These are phyloP conservation scores for Oscheius sp. DNA, from an alignment of 2,888 invertebrate genomes.

Conservation along the genomic window DNA sequence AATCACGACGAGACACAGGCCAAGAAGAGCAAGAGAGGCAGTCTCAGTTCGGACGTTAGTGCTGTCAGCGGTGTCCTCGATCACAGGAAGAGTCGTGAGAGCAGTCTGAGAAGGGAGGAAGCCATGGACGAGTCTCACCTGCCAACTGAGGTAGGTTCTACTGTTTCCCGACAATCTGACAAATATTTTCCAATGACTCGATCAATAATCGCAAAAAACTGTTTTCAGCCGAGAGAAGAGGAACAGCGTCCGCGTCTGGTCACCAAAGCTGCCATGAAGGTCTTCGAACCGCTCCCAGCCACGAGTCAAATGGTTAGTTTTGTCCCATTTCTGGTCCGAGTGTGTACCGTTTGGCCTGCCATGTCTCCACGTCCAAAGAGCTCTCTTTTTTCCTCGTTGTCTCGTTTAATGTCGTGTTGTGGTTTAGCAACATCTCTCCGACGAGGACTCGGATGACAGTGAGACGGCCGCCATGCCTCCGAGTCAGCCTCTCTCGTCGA, in stretches of 20 bases:
- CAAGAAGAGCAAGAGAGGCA: conserved; percentile 28
- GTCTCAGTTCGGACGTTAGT: conserved; percentile 22
- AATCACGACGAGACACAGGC: conserved; percentile 14
- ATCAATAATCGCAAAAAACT: background rate
- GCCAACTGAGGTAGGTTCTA: conserved; percentile 2
- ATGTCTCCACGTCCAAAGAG: conserved; percentile 14
- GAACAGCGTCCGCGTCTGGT: conserved; percentile 7
- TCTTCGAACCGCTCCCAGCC: conserved; percentile 28
- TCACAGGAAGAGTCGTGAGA: conserved; percentile 10
- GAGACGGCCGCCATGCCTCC: background rate
- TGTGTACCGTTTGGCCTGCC: background rate
- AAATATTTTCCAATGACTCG: background rate
- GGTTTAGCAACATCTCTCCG: conserved; percentile 20
- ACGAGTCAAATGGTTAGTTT: background rate
- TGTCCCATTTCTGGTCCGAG: background rate
- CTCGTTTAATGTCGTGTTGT: conserved; percentile 28
- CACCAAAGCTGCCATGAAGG: conserved; percentile 37
- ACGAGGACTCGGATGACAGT: conserved; percentile 32
- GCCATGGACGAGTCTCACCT: background rate
- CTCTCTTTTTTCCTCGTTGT: conserved; percentile 8
- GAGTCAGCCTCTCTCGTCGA: background rate
- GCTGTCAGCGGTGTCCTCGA: background rate
- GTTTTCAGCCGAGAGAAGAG: conserved; percentile 4
- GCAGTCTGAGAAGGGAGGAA: conserved; percentile 14
- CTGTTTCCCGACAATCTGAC: too few relatives aligned